Percentiles rank a stretch among this genome's conserved stretches.
These are phyloP conservation scores for Erynnis tages DNA, from an alignment of 2,888 invertebrate species.

Conservation along the genomic window DNA sequence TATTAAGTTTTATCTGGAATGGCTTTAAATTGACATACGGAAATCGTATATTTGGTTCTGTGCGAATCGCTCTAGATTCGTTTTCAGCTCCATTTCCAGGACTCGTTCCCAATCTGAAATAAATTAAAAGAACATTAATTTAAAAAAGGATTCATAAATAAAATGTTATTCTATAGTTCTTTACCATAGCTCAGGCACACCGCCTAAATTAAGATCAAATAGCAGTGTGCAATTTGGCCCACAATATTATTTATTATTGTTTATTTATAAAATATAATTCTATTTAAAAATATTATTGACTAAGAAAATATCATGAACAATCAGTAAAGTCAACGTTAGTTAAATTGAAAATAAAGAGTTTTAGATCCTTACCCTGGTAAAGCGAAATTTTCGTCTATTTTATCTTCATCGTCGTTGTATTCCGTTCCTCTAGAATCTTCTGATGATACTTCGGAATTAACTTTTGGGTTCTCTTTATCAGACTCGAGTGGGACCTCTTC, in stretches of 20 bases:
- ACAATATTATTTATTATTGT: too few species aligned
- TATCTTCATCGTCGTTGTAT: too few species aligned
- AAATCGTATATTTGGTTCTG: slow-evolving; percentile 65
- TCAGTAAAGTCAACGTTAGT: too few species aligned
- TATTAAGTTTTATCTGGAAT: slow-evolving; percentile 59
- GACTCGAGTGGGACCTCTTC: slow-evolving; percentile 52
- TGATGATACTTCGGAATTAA: slow-evolving; percentile 29
- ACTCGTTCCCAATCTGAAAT: slow-evolving; percentile 63
- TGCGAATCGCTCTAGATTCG: slow-evolving; percentile 72
- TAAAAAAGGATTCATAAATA: too few species aligned
- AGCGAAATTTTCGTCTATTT: slow-evolving; percentile 61
- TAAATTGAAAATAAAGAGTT: neutral
- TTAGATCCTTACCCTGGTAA: slow-evolving; percentile 61
- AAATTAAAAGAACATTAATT: slow-evolving; percentile 31
- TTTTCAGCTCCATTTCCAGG: slow-evolving; percentile 69
- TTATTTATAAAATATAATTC: too few species aligned
- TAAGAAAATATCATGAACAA: too few species aligned
- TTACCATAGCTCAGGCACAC: too few species aligned
- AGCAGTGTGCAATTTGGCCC: too few species aligned
- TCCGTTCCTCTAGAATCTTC: too few species aligned
- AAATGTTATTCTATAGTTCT: neutral
- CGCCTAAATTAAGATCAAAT: too few species aligned
- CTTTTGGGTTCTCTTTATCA: slow-evolving; percentile 34
- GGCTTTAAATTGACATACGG: slow-evolving; percentile 73
- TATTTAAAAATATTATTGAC: too few species aligned